Evolutionary conservation across 2,113 vertebrate genomes (phyloP).

Genomic region (Corythaixoides concolor): DNA sequence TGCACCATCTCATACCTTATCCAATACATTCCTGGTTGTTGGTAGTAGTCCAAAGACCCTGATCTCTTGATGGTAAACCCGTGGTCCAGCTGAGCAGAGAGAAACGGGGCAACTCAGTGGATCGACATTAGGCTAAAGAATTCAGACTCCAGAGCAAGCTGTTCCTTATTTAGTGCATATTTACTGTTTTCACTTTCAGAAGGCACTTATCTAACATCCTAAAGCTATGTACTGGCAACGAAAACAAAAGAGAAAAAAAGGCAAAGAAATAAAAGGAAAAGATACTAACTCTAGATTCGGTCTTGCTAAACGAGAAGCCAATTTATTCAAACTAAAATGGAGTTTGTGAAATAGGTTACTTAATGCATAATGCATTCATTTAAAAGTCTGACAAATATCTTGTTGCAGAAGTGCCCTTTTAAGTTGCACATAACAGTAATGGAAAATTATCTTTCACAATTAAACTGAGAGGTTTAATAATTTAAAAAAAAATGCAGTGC

Average conservation of each 20-base stretch:
- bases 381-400: slow-evolving; percentile 55
- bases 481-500: neutral
- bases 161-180: slow-evolving; percentile 71
- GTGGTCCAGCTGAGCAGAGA: slow-evolving; percentile 97
- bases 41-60: slow-evolving; percentile 99
- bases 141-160: slow-evolving; percentile 81
- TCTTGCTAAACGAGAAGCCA: slow-evolving; percentile 44
- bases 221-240: slow-evolving; percentile 25
- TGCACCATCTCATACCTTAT: slow-evolving; percentile 96
- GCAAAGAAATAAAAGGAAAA: slow-evolving; percentile 47
- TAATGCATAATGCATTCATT: slow-evolving; percentile 52
- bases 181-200: slow-evolving; percentile 65
- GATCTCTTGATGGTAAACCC: slow-evolving; percentile 99
- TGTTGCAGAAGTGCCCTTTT: slow-evolving; percentile 52
- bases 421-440: slow-evolving; percentile 33
- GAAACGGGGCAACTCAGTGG: slow-evolving; percentile 91
- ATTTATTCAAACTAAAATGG: slow-evolving; percentile 52
- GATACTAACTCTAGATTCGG: slow-evolving; percentile 36
- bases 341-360: slow-evolving; percentile 48
- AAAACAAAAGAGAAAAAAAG: neutral
- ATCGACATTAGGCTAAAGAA: slow-evolving; percentile 80
- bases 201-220: slow-evolving; percentile 68
- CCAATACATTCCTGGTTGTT: slow-evolving; percentile 99
- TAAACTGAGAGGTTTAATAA: slow-evolving; percentile 34
- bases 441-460: slow-evolving; percentile 51